Conservation (phyloP, 2,797 vertebrate species). For the Crypturellus tataupa region DNA sequence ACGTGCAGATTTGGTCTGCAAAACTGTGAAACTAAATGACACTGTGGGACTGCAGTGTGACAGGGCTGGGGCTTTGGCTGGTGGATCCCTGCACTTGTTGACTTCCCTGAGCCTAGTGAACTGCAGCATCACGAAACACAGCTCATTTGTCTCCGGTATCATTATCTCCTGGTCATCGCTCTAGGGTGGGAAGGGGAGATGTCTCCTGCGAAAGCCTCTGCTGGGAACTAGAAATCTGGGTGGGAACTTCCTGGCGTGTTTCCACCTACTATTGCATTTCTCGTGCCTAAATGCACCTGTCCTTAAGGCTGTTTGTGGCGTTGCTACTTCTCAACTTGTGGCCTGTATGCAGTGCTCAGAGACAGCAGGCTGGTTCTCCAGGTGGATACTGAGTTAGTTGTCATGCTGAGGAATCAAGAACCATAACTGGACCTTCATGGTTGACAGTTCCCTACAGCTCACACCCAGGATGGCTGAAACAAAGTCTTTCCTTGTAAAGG, state of each 20-base stretch:
- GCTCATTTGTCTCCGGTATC: background rate
- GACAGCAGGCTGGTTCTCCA: background rate
- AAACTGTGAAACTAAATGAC: background rate
- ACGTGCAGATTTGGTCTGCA: background rate
- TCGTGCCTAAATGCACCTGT: background rate
- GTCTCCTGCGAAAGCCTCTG: background rate
- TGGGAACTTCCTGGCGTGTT: rapidly evolving
- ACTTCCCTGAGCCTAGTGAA: background rate
- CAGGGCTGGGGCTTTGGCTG: background rate
- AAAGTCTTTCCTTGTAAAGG: too few relatives aligned
- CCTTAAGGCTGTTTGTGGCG: background rate
- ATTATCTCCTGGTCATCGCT: background rate
- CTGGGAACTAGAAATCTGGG: background rate
- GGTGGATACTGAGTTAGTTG: rapidly evolving
- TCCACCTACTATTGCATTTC: rapidly evolving
- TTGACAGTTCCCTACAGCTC: background rate
- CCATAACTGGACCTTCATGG: rapidly evolving
- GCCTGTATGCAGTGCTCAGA: background rate
- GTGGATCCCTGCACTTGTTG: rapidly evolving
- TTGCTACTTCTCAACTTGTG: background rate
- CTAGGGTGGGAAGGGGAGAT: background rate
- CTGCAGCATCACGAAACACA: background rate
- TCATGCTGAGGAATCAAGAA: rapidly evolving
- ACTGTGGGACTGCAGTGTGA: rapidly evolving
- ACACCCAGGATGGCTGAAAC: background rate